Percentiles rank a stretch among this genome's conserved stretches.
These are phyloP conservation scores for Chelidonichthys spinosus DNA, from an alignment of 2,797 vertebrate genomes.

Conservation along the genomic window DNA sequence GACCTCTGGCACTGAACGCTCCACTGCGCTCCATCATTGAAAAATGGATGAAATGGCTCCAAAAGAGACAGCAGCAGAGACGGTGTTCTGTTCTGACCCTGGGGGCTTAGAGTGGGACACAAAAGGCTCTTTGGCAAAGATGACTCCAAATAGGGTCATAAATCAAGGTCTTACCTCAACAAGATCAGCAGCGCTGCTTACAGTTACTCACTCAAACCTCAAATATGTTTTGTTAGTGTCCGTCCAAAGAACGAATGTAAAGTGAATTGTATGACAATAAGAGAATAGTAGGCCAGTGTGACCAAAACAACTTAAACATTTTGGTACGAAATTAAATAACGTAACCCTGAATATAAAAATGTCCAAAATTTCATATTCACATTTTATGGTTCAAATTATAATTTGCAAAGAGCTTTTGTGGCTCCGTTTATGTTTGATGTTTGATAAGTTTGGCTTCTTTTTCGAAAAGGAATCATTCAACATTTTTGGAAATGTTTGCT, in stretches of 20 bases:
- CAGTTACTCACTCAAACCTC: conserved; percentile 27
- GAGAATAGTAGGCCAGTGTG: background rate
- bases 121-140: conserved; percentile 32
- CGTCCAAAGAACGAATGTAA: background rate
- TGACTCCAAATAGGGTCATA: conserved; percentile 42
- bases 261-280: background rate
- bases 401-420: background rate
- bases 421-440: background rate
- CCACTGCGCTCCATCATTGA: conserved; percentile 35
- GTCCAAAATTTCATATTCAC: background rate
- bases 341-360: background rate
- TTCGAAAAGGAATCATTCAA: background rate
- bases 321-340: background rate
- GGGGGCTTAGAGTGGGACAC: conserved; percentile 37
- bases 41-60: conserved; percentile 20
- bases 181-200: conserved; percentile 16
- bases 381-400: background rate
- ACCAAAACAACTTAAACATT: background rate
- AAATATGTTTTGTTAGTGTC: background rate
- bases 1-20: conserved; percentile 53
- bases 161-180: conserved; percentile 46
- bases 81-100: conserved; percentile 40
- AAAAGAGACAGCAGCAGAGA: conserved; percentile 13
- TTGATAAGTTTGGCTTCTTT: background rate
- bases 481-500: background rate